phyloP scores from a whole-genome alignment of 2,113 vertebrate species.

The Tautogolabrus adspersus region DNA sequence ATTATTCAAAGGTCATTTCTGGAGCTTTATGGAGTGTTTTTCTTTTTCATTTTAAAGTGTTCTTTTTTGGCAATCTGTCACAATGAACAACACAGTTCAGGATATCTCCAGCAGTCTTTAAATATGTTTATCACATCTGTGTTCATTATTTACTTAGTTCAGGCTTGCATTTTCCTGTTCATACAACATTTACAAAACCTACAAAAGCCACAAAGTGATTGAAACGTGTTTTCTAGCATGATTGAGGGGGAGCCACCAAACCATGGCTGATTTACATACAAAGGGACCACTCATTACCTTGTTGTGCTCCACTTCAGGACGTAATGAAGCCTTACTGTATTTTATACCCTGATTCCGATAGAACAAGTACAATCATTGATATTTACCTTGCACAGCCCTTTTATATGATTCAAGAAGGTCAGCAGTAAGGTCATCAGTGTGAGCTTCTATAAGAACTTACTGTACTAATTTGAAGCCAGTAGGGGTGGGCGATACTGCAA shows the following conservation, averaged over 20 bases:
- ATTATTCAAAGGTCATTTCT: too few species aligned
- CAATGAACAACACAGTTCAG: too few species aligned
- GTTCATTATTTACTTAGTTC: too few species aligned
- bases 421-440: conserved; percentile 37
- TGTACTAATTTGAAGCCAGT: conserved; percentile 30
- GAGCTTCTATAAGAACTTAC: conserved; percentile 11
- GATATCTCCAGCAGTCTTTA: too few species aligned
- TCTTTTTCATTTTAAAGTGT: too few species aligned
- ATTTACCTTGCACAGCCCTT: conserved; percentile 50
- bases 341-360: conserved; percentile 32
- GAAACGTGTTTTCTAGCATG: not conserved
- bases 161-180: too few species aligned
- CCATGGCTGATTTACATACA: conserved; percentile 39
- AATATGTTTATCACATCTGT: too few species aligned
- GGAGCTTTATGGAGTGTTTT: too few species aligned
- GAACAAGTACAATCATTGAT: conserved; percentile 53
- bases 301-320: conserved; percentile 20
- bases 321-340: conserved; percentile 31
- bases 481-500: too few species aligned
- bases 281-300: conserved; percentile 14
- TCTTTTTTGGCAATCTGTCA: too few species aligned
- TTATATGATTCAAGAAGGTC: conserved; percentile 26
- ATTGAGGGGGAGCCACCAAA: conserved; percentile 20
- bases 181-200: too few species aligned
- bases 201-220: too few species aligned